Evolutionary conservation across 2,888 invertebrate genomes (phyloP).

Genomic region (Hymenopus coronatus): DNA sequence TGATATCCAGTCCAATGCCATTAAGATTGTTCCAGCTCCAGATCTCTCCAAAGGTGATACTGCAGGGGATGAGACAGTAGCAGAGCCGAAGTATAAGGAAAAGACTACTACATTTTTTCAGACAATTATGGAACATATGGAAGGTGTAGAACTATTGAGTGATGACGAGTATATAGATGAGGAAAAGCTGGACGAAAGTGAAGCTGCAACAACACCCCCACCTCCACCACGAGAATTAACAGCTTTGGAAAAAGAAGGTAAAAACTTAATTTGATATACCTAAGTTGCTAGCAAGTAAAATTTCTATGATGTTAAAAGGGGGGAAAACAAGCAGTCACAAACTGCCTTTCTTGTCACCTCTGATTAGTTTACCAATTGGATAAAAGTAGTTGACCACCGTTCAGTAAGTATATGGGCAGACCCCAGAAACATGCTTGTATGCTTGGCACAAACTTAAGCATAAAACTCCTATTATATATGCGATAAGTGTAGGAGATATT

Average conservation of each 20-base stretch:
- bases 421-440: no score
- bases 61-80: slow-evolving; percentile 24
- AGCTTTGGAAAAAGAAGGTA: slow-evolving; percentile 66
- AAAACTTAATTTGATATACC: background rate
- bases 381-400: no score
- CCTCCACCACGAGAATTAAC: slow-evolving; percentile 52
- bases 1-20: slow-evolving; percentile 8
- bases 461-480: no score
- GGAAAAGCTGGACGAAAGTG: slow-evolving; percentile 50
- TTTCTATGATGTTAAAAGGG: no score
- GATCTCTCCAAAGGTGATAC: slow-evolving; percentile 42
- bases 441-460: no score
- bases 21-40: slow-evolving; percentile 42
- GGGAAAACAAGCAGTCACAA: no score
- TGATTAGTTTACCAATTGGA: no score
- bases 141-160: slow-evolving; percentile 43
- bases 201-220: slow-evolving; percentile 50
- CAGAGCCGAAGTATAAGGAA: background rate
- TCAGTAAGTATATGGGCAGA: no score
- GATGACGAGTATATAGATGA: slow-evolving; percentile 44
- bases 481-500: no score
- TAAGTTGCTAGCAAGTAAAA: background rate
- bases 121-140: slow-evolving; percentile 37
- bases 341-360: no score
- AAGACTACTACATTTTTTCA: background rate